Evolutionary conservation across 2,113 vertebrate species (phyloP), one percentile per base, ranked within the genome.

Genomic region (Gymnorhina tibicen): DNA sequence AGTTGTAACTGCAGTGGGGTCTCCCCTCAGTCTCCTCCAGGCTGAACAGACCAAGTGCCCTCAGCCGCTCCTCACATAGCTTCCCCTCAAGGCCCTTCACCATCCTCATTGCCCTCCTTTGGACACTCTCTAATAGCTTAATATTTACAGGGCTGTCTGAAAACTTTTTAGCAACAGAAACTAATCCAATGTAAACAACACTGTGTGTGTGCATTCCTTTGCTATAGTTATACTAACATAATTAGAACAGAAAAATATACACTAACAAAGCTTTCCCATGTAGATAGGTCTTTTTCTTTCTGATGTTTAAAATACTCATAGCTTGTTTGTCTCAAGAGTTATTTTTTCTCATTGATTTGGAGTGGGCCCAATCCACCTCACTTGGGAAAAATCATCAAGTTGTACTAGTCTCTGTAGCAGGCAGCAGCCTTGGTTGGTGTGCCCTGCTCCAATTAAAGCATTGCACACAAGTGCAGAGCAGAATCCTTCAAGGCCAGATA

Each of bases 131-230:
- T 69, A 70, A 78, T 46, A 53, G 64, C 47, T 70, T 62, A 78
- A 70, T 70, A 87, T 70, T 16, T 56, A 47, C 41, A 72, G 62
- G n/a, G 16, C 70, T 91, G 26, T 85, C 77, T 95, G 70, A 83
- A 93, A 87, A 83, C 55, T 74, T 80, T 72, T 69, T 52, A 93
- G 77, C 2, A 11, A 89, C 68, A 90, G 70, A 87, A 94, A 77
- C 60, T 12, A 83, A 70, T 58, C 63, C 68, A 95, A 22, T 90
- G n/a, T 96, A 96, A 96, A 91, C 87, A 50, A 73, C 63, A 50
- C 44, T 75, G 27, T 76, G 70, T 74, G 72, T 89, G 70, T 69
- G 59, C 75, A 80, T 97, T 95, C 87, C 75, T 82, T 53, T 70
- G 46, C 67, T 83, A 19, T 47, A 95, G 53, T 91, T 87, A 33